A percentile compares a stretch with the other conserved stretches of the same genome.
phyloP scores from a whole-genome alignment of 2,797 vertebrate species.

The Liparis tanakae region DNA sequence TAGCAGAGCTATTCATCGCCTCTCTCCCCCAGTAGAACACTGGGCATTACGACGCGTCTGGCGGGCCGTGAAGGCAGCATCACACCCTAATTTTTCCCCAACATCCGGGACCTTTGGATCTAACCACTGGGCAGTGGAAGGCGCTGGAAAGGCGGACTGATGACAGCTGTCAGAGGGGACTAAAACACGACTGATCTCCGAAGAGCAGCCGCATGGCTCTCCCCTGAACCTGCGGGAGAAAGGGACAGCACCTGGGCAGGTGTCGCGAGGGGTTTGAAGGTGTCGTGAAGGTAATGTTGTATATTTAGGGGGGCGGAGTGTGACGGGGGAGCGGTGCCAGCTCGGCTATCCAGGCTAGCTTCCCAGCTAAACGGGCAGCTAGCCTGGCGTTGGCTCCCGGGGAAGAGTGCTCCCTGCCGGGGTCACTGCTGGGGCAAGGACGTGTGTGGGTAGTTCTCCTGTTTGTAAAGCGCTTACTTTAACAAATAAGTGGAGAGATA shows the following conservation, averaged over 20 bases:
- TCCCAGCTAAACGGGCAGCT: slow-evolving; percentile 57
- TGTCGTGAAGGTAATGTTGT: slow-evolving; percentile 54
- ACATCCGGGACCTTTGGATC: slow-evolving; percentile 74
- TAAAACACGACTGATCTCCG: slow-evolving; percentile 65
- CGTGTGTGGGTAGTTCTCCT: slow-evolving; percentile 4
- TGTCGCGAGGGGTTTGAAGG: slow-evolving; percentile 27
- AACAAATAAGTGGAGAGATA: background rate
- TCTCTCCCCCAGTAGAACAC: background rate
- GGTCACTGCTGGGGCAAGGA: slow-evolving; percentile 31
- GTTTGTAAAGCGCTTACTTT: slow-evolving; percentile 11
- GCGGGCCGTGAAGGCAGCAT: slow-evolving; percentile 65
- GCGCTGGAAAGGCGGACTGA: slow-evolving; percentile 64
- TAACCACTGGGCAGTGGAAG: slow-evolving; percentile 54
- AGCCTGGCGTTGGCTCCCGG: slow-evolving; percentile 33
- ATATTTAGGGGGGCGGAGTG: slow-evolving; percentile 4
- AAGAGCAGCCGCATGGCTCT: slow-evolving; percentile 58
- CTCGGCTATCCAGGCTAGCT: slow-evolving; percentile 66
- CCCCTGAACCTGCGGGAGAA: slow-evolving; percentile 29
- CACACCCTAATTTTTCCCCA: slow-evolving; percentile 68
- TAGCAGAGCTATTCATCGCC: slow-evolving; percentile 6
- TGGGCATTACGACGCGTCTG: slow-evolving; percentile 1
- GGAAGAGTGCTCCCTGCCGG: slow-evolving; percentile 14
- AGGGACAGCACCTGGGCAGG: slow-evolving; percentile 24
- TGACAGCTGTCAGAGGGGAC: slow-evolving; percentile 82
- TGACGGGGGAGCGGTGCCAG: slow-evolving; percentile 72